Base-by-base conservation (phyloP, 1,140 invertebrate species). In the Plodia interpunctella region DNA sequence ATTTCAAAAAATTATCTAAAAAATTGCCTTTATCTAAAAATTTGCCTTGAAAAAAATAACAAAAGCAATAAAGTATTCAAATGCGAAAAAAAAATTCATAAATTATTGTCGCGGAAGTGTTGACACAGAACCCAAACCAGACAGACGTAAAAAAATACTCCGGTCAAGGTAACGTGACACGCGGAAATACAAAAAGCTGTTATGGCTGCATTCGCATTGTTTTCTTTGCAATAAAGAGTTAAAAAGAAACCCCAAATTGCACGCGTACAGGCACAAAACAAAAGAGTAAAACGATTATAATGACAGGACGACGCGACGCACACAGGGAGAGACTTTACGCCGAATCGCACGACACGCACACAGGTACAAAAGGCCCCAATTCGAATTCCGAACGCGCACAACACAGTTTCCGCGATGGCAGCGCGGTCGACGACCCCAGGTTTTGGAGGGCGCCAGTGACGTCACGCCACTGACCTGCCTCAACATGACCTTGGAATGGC, bases 381-480 rank as follows among this genome's bases (percentile, higher is more conserved):
- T 88, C 72, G 80, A 83, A 88, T 87, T 86, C 86, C 70, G 82
- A 82, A 80, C 80, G 83, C 85, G 83, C 81, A 72, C 74, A 81
- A 68, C 78, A 79, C 81, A 81, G 80, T 88, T 86, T 85, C 83
- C 83, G 80, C 78, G 69, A 80, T 85, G 81, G 77, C 82, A 74
- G 72, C 78, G 74, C 78, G 85, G 83, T 72, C 83, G 70, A 63
- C 63, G 78, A 88, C 80, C 86, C 76, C 74, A 20, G 57, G 79
- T 79, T 88, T 88, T 88, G 83, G 85, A 83, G 83, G 85, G 86
- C 82, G 83, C 74, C 68, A 57, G 72, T 88, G 83, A 88, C 86
- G 83, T 87, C 86, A 87, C 78, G 66, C 38, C 70, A 60, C 76
- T 78, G 80, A 82, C 85, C 85, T 88, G 74, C 83, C 85, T 72